Conservation (phyloP, 2,888 invertebrate genomes). For the Eremobia ochroleuca region DNA sequence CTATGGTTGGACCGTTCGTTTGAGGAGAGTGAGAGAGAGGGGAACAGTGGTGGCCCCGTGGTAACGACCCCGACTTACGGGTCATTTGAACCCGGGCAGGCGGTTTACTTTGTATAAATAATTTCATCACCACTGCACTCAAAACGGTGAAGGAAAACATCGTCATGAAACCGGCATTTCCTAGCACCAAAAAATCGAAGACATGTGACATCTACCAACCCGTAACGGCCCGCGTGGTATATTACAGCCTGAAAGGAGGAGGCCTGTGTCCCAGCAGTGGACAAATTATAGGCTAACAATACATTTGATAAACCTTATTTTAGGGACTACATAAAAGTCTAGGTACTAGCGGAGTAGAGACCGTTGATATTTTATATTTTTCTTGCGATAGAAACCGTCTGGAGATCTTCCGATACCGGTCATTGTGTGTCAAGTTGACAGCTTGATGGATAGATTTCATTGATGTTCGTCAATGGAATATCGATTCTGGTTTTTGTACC, state of each 20-base stretch:
- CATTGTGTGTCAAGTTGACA: slow-evolving; percentile 23
- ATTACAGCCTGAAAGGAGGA: background rate
- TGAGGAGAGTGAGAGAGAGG: too few species aligned
- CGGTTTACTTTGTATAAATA: too few species aligned
- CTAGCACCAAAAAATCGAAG: too few species aligned
- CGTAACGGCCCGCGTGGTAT: background rate
- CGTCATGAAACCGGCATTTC: too few species aligned
- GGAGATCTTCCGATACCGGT: slow-evolving; percentile 34
- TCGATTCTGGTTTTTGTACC: slow-evolving; percentile 13
- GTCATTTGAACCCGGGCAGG: too few species aligned
- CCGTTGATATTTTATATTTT: slow-evolving; percentile 35
- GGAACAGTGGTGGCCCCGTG: too few species aligned
- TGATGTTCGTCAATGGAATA: slow-evolving; percentile 34
- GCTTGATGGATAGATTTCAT: slow-evolving; percentile 21
- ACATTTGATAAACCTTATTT: background rate
- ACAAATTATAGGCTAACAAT: background rate
- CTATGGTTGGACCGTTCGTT: too few species aligned
- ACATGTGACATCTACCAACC: background rate
- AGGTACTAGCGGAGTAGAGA: background rate
- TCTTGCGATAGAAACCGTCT: slow-evolving; percentile 26
- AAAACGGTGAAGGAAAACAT: too few species aligned
- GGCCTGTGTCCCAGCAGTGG: background rate
- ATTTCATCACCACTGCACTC: too few species aligned
- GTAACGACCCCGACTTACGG: too few species aligned
- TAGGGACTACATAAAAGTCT: background rate